Evolutionary conservation across 2,888 invertebrate genomes (phyloP), one percentile per base, ranked within the genome.

Genomic region (Meiosimyza decipiens): DNA sequence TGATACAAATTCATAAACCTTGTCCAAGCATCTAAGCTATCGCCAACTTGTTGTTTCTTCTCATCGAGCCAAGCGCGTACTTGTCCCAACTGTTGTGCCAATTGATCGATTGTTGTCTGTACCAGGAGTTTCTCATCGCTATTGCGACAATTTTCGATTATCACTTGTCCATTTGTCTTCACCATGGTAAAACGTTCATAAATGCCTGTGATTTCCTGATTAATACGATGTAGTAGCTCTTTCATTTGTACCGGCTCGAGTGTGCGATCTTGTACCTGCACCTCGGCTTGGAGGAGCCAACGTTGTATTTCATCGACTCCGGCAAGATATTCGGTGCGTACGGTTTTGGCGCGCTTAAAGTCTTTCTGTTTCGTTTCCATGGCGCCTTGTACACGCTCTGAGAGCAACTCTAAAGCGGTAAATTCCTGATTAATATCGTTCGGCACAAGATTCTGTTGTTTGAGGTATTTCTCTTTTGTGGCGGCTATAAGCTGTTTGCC

Each of bases 301-400:
- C 90, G 89, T 83, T 94, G 94, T 33, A 96, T 91, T 77, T 92
- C 92, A 78, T 95, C 95, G 40, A 94, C 93, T 82, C 94, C 95
- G 40, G 89, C 88, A 63, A 92, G 87, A 86, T 95, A 96, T 79
- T 96, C 96, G 67, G 92, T 90, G 72, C 95, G 91, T 73, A 94
- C 90, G 16, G 94, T 94, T 81, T 92, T 91, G 33, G 96, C 96
- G 77, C 95, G 92, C 86, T 95, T 95, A 88, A 94, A 93, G 86
- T 95, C 95, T 84, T 94, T 91, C 82, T 93, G 92, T 86, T 95
- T 95, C 83, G 95, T 94, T 83, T 95, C 96, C 94, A 96, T 94
- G 66, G 91, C 91, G 80, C 92, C 92, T 69, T 91, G 90, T 71
- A 95, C 89, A 76, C 92, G 91, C 87, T 97, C 96, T 65, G 93